Base-by-base conservation (phyloP, 2,113 vertebrate species). In the Scolopax mira region DNA sequence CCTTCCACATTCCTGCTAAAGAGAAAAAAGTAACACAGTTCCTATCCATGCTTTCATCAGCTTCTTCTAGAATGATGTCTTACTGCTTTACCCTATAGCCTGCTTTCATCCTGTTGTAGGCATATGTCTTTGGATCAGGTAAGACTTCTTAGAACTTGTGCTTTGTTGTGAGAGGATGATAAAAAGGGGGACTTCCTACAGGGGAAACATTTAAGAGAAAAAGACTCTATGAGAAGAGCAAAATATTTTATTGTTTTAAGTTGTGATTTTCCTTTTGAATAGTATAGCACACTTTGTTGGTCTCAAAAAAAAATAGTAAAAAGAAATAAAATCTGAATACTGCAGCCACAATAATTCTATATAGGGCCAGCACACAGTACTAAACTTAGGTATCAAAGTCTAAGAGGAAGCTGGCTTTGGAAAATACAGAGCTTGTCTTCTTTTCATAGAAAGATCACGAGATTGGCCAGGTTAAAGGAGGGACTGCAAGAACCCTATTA, bases 311-410 rank as follows among this genome's bases (percentile, higher is more conserved):
- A 6, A 2, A 23, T 78, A 48, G 9, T 51, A 71, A 82, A 60
- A 82, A 81, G 19, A 67, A 92, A 70, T 35, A 44, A 81, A 82
- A 78, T 62, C 30, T 81, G 21, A 79, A 74, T 62, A 85, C 42
- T 66, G 11, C 11, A 54, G 11, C 27, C 41, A 67, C 31, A 57
- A 30, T 66, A 58, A 33, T 52, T 78, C 41, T 57, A 3, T 61
- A 61, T 11, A 69, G 35, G 48, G 10, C 21, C 35, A 61, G 30
- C 12, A 23, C 8, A 41, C 2, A 23, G 19, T n/a, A 65, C 30
- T 72, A 87, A 28, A 80, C 18, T 41, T 41, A 7, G 39, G 17
- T 51, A 55, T 12, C 10, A 52, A 61, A 60, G 4, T 18, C 23
- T 88, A 73, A 57, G 57, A 73, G 30, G 24, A 39, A 69, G 6